These are phyloP conservation scores for Papilio xuthus DNA, from an alignment of 1,140 invertebrate species.

Conservation along the genomic window DNA sequence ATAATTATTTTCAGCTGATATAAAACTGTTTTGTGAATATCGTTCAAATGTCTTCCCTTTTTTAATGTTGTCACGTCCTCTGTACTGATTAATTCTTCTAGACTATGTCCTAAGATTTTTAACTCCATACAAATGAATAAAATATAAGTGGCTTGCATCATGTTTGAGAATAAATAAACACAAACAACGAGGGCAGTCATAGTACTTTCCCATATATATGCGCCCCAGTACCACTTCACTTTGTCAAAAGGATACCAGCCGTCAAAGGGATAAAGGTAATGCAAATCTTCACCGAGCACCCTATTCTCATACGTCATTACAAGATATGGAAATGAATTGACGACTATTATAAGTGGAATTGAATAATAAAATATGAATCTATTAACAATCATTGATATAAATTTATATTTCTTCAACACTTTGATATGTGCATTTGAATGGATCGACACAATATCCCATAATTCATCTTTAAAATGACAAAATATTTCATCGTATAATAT, in stretches of 20 bases:
- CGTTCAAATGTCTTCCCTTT: slow-evolving; percentile 43
- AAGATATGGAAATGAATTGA: slow-evolving; percentile 63
- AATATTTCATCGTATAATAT: slow-evolving; percentile 58
- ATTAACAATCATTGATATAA: slow-evolving; percentile 49
- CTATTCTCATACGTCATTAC: slow-evolving; percentile 62
- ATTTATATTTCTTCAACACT: slow-evolving; percentile 56
- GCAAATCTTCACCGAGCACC: slow-evolving; percentile 48
- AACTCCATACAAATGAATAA: slow-evolving; percentile 68
- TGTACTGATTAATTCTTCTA: slow-evolving; percentile 55
- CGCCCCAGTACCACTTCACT: slow-evolving; percentile 59
- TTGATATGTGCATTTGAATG: slow-evolving; percentile 50
- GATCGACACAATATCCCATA: slow-evolving; percentile 56
- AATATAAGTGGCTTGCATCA: slow-evolving; percentile 58
- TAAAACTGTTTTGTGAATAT: slow-evolving; percentile 51
- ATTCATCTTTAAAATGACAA: slow-evolving; percentile 55
- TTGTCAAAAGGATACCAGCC: slow-evolving; percentile 75
- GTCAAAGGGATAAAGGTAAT: slow-evolving; percentile 66
- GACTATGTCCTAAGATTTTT: slow-evolving; percentile 57
- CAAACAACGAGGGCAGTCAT: slow-evolving; percentile 66
- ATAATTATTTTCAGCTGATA: slow-evolving; percentile 62
- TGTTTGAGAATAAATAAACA: slow-evolving; percentile 56
- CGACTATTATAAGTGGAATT: slow-evolving; percentile 51
- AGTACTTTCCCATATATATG: slow-evolving; percentile 66
- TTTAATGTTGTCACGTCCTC: slow-evolving; percentile 52
- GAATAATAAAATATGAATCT: slow-evolving; percentile 62